Evolutionary conservation across 2,113 vertebrate species (phyloP).

Genomic region (Smithornis capensis): DNA sequence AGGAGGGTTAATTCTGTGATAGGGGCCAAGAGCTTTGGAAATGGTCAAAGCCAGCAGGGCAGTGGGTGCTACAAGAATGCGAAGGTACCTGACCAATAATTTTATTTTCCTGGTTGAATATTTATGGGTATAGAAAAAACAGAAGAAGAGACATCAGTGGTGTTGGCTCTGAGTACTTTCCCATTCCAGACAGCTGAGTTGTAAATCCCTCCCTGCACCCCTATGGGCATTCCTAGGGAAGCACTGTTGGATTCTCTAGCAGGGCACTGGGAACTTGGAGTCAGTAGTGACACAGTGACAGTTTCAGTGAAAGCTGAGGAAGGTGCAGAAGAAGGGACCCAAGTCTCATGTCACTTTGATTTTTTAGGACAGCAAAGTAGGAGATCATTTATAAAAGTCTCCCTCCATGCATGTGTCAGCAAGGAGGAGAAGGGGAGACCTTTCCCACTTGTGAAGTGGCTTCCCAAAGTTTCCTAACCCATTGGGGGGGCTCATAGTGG

Average conservation of each 20-base stretch:
- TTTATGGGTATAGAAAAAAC: background rate
- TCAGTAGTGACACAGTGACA: background rate
- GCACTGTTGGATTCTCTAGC: background rate
- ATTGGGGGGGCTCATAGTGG: accelerated
- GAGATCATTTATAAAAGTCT: accelerated
- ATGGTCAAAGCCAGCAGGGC: background rate
- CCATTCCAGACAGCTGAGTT: background rate
- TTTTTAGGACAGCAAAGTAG: background rate
- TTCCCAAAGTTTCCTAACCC: background rate
- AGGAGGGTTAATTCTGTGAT: background rate
- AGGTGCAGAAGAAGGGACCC: background rate
- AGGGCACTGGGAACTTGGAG: background rate
- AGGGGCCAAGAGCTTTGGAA: background rate
- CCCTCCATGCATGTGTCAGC: background rate
- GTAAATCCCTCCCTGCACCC: background rate
- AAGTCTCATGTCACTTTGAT: accelerated
- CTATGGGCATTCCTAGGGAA: background rate
- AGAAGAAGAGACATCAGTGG: background rate
- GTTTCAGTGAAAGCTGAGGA: background rate
- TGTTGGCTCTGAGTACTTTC: background rate
- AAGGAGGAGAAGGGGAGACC: background rate
- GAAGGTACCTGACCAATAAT: background rate
- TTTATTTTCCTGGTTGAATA: background rate
- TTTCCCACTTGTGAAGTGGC: background rate
- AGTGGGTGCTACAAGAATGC: background rate